Base-by-base conservation (phyloP, 2,113 vertebrate species). In the Fregata magnificens region DNA sequence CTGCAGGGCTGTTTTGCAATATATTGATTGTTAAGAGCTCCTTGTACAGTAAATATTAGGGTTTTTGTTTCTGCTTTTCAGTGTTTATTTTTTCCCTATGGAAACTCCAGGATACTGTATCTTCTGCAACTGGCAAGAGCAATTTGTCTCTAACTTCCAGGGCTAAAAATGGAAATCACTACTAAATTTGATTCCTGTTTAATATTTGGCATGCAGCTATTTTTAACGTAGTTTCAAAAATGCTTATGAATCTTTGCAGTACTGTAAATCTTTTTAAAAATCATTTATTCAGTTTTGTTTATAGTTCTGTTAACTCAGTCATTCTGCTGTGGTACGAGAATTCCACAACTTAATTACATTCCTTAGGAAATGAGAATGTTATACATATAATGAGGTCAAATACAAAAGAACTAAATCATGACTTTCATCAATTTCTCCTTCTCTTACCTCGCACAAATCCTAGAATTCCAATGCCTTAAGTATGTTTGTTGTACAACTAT, bases 331-430 rank as follows among this genome's bases (percentile, higher is more conserved):
- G 49, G 40, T 87, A 56, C 25, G 42, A 74, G 67, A 88, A 86
- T 83, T 88, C 79, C 67, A 59, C 80, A 56, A 79, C 49, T 93
- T 95, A 87, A 91, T 89, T 87, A 28, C 49, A 66, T 96, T 97
- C 84, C 50, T 87, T 18, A 50, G 86, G 81, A 95, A 95, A 92
- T 67, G 31, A 86, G 67, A 80, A 16, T 76, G 69, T 86, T 89
- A 28, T n/a, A 80, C 36, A 90, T 85, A 61, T 55, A 80, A 15
- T 58, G 36, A 17, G 59, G 59, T 91, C 72, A 88, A 84, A 73
- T 42, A 59, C 62, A 63, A 72, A 88, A 86, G 44, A 73, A 38
- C n/a, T 90, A 72, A 82, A 82, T 85, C 7, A 32, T 34, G 2
- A 42, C 49, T 85, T 85, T 49, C 9, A 45, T 79, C 53, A 45